Evolutionary conservation across 2,888 invertebrate genomes (phyloP).

Genomic region (Drepanosiphum platanoidis): DNA sequence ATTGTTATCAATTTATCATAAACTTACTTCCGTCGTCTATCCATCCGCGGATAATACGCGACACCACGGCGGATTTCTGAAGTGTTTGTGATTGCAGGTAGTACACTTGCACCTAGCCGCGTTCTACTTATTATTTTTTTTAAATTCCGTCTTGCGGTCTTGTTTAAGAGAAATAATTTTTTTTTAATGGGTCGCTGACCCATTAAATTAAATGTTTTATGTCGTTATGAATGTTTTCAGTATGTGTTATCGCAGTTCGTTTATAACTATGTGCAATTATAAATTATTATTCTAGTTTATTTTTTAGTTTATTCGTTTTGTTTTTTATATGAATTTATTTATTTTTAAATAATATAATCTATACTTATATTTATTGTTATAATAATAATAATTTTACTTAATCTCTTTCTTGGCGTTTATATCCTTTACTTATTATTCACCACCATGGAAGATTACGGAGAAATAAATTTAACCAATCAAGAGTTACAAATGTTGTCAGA

Average conservation of each 20-base stretch:
- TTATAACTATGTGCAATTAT: constrained; percentile 35
- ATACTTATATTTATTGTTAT: constrained; percentile 4
- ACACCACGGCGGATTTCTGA: constrained; percentile 11
- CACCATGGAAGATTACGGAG: constrained; percentile 71
- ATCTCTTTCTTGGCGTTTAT: background rate
- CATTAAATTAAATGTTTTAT: constrained; percentile 23
- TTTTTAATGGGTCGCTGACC: constrained; percentile 31
- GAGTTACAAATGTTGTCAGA: constrained; percentile 87
- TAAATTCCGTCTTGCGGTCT: background rate
- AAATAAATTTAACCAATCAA: constrained; percentile 80
- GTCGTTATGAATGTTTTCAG: background rate
- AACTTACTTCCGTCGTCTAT: background rate
- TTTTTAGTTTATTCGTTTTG: background rate
- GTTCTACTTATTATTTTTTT: constrained; percentile 35
- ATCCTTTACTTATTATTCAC: constrained; percentile 15
- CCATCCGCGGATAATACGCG: constrained; percentile 17
- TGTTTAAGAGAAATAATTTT: background rate
- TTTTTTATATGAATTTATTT: constrained; percentile 5
- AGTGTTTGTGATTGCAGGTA: background rate
- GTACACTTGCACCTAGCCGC: background rate
- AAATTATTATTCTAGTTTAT: background rate
- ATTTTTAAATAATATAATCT: background rate
- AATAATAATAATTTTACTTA: background rate
- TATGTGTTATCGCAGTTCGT: background rate
- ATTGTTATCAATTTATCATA: constrained; percentile 57